phyloP scores from a whole-genome alignment of 30 jellyfish, hydroid and myxozoan genomes.

The Haliclystus octoradiatus region DNA sequence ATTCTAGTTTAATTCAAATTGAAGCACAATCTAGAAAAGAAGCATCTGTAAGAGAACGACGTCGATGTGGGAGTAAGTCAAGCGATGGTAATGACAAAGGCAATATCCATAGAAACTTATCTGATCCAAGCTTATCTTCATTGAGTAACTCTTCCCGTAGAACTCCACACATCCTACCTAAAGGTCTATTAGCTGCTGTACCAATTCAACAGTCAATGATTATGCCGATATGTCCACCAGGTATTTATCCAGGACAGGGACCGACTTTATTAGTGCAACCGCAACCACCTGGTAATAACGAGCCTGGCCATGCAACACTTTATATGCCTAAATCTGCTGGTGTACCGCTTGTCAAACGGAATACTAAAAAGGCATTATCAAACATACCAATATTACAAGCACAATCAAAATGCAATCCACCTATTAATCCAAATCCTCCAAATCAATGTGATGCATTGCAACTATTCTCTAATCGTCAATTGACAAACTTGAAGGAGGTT shows the following conservation, averaged over 20 bases:
- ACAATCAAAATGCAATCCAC: not conserved
- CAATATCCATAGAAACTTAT: conserved; percentile 36
- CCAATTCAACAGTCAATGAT: conserved; percentile 32
- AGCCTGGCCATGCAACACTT: conserved; percentile 49
- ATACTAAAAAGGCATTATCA: not conserved
- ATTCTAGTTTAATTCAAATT: conserved; percentile 42
- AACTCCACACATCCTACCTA: conserved; percentile 58
- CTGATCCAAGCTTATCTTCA: conserved; percentile 42
- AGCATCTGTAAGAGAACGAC: conserved; percentile 9
- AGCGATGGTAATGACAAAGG: conserved; percentile 38
- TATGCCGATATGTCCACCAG: not conserved
- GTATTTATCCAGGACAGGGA: conserved; percentile 20
- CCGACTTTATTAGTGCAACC: conserved; percentile 43
- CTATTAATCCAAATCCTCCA: not conserved
- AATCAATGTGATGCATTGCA: conserved; percentile 32
- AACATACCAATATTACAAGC: not conserved
- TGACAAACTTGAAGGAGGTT: conserved; percentile 50
- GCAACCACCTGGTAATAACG: conserved; percentile 52
- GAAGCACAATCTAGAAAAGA: conserved; percentile 23
- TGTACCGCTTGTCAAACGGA: not conserved
- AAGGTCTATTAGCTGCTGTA: conserved; percentile 36
- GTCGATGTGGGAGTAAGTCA: conserved; percentile 28
- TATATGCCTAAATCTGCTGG: conserved; percentile 54
- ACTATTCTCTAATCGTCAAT: conserved; percentile 65
- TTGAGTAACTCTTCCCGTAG: conserved; percentile 22